phyloP scores from a whole-genome alignment of 2,888 invertebrate genomes.

The Pseudolycoriella hygida region DNA sequence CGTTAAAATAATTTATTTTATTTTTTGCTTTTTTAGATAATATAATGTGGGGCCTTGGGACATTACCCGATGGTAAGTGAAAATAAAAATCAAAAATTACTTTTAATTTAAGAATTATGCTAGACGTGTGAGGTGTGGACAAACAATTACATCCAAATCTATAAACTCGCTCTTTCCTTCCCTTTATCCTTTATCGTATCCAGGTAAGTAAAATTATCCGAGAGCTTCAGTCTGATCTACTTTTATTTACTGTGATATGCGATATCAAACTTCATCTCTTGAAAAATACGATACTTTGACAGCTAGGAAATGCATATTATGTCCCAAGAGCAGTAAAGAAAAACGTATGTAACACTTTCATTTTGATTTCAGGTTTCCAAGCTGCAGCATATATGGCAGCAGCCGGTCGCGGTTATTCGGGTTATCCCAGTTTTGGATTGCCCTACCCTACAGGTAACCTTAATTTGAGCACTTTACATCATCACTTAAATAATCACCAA shows the following conservation, averaged over 20 bases:
- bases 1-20: conserved; percentile 8
- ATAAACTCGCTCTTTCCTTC: too few species aligned
- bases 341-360: neutral
- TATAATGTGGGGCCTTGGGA: conserved; percentile 98
- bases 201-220: too few species aligned
- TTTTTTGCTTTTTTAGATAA: conserved; percentile 48
- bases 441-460: conserved; percentile 92
- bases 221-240: too few species aligned
- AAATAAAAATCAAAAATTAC: conserved; percentile 5
- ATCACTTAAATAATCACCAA: conserved; percentile 30
- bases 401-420: conserved; percentile 91
- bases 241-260: too few species aligned
- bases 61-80: conserved; percentile 89
- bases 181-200: too few species aligned
- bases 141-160: neutral
- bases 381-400: conserved; percentile 90
- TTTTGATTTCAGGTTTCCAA: conserved; percentile 60
- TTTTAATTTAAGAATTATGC: neutral
- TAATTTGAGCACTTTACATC: conserved; percentile 13
- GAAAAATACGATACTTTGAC: too few species aligned
- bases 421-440: conserved; percentile 95
- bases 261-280: too few species aligned
- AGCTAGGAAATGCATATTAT: too few species aligned
- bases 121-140: neutral
- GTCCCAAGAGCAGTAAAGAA: too few species aligned